Evolutionary conservation across 2,888 invertebrate species (phyloP), one percentile per base, ranked within the genome.

Genomic region (Pyralis farinalis): DNA sequence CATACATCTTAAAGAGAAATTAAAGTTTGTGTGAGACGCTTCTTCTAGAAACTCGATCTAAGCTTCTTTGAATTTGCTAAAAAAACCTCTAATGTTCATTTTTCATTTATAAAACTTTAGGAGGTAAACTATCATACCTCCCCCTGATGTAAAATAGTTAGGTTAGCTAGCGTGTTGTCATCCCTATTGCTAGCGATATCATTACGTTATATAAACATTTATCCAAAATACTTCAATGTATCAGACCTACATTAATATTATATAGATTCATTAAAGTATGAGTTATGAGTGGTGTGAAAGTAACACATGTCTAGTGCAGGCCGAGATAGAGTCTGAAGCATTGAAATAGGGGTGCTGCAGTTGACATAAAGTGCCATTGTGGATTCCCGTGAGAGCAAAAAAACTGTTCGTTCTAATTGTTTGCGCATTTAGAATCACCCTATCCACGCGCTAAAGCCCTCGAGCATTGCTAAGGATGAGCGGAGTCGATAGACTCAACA

Each of bases 391-490:
- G 71, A 59, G 65, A 63, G 64, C 71, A 77, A 82, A 82, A n/a
- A 79, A 83, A 80, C 71, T 70, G 71, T 75, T 73, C 76, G 62
- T 72, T 70, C 76, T 84, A 84, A 86, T 87, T 87, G 87, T 87
- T 87, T 86, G 87, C 84, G 80, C 87, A 84, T 86, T 87, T 86
- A 61, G 63, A 75, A 63, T 71, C 66, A 63, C 69, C 9, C 30
- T 7, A 10, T 8, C 4, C 8, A n/a, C 5, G 16, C 12, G 34
- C n/a, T 6, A 9, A 46, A 44, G 45, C 58, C 52, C 51, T 48
- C 39, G 45, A 54, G 55, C 51, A 52, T 55, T 51, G 40, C 29
- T 51, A 51, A 45, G 44, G 48, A 47, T 36, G 49, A 44, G 48
- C 29, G 42, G 38, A 46, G 43, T 47, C 40, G 42, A 44, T 42